phyloP scores from a whole-genome alignment of 2,797 vertebrate genomes.

The Hoplostethus atlanticus region DNA sequence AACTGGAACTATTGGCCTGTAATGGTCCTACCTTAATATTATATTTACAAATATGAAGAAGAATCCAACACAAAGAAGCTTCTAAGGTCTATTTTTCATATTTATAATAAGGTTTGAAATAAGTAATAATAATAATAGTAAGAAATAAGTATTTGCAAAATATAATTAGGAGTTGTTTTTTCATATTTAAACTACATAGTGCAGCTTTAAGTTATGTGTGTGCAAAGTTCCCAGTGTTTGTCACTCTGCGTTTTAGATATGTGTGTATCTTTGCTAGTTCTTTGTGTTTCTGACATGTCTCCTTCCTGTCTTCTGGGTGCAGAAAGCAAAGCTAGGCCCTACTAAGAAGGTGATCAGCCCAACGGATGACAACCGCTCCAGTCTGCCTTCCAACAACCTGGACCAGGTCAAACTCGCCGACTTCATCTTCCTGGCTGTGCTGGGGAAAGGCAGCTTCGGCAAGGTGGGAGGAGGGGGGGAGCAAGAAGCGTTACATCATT shows the following conservation, averaged over 20 bases:
- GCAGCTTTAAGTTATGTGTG: slow-evolving; percentile 11
- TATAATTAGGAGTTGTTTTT: not conserved
- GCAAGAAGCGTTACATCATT: too few relatives aligned
- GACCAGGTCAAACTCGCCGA: slow-evolving; percentile 92
- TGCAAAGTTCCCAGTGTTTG: not conserved
- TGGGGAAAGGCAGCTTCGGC: slow-evolving; percentile 98
- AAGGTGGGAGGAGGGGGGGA: slow-evolving; percentile 84
- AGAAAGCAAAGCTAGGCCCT: slow-evolving; percentile 98
- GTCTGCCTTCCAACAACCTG: slow-evolving; percentile 87
- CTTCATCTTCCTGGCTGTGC: slow-evolving; percentile 94
- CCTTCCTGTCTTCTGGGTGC: slow-evolving; percentile 62
- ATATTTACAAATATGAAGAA: not conserved
- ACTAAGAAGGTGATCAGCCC: slow-evolving; percentile 91
- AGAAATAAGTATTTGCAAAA: too few relatives aligned
- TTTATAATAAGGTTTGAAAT: too few relatives aligned
- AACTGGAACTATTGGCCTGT: too few relatives aligned
- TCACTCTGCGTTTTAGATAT: not conserved
- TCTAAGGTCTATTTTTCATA: too few relatives aligned
- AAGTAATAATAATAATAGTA: too few relatives aligned
- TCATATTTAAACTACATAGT: not conserved
- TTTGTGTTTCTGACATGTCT: slow-evolving; percentile 25
- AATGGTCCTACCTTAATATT: too few relatives aligned
- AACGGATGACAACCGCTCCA: slow-evolving; percentile 83
- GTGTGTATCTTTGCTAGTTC: slow-evolving; percentile 1
- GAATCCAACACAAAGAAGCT: slow-evolving; percentile 21